These are phyloP conservation scores for Ctenomys sociabilis DNA, from an alignment of 2,113 vertebrate species.

Conservation along the genomic window DNA sequence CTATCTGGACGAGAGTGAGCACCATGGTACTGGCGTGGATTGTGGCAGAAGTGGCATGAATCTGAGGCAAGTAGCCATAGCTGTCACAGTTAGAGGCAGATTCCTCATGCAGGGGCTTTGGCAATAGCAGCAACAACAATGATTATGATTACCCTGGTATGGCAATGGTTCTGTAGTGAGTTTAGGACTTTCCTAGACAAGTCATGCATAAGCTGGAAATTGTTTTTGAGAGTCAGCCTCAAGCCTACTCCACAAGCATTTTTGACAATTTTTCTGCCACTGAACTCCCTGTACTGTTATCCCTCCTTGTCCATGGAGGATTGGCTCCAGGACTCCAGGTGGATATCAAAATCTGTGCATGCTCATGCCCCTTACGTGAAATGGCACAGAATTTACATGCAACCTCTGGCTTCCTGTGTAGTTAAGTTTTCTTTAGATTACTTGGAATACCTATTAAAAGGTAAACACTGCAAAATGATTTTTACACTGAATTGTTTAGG, in stretches of 20 bases:
- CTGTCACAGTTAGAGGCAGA: neutral
- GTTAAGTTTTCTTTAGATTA: neutral
- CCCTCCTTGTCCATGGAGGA: neutral
- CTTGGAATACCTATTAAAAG: neutral
- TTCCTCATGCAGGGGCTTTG: neutral
- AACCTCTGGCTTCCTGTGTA: neutral
- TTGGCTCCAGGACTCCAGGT: neutral
- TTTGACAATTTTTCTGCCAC: neutral
- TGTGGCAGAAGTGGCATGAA: neutral
- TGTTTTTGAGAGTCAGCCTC: constrained; percentile 18
- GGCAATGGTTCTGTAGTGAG: neutral
- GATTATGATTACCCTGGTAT: neutral
- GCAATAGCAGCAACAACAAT: neutral
- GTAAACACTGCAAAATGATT: neutral
- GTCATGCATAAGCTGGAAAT: neutral
- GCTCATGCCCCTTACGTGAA: neutral
- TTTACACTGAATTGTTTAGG: neutral
- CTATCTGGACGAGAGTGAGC: neutral
- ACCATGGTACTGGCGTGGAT: neutral
- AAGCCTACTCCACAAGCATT: neutral
- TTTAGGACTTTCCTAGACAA: neutral
- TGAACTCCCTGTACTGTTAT: neutral
- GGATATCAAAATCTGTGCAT: neutral
- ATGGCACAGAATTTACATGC: neutral
- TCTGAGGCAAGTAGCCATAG: neutral